Conservation (phyloP, 1,140 invertebrate genomes). For the Argopecten irradians region DNA sequence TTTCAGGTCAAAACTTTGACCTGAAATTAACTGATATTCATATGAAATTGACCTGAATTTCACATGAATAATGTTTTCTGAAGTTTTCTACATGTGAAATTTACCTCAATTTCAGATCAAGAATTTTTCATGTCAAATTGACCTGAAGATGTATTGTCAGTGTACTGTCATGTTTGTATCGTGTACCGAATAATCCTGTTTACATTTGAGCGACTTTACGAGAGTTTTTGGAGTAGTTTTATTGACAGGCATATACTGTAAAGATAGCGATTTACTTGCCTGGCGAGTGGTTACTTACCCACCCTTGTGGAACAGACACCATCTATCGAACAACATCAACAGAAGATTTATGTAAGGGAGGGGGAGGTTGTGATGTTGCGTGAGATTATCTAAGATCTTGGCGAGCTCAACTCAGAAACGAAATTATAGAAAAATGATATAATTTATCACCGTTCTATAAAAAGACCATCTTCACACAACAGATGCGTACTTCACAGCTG, state of each 20-base stretch:
- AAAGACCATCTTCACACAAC: background rate
- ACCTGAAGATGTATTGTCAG: too few relatives aligned
- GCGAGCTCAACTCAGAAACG: background rate
- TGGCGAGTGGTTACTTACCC: background rate
- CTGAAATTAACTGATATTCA: too few relatives aligned
- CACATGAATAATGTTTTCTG: too few relatives aligned
- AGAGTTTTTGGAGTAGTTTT: background rate
- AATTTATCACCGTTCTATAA: conserved; percentile 23
- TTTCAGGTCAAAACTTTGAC: too few relatives aligned
- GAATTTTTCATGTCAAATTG: too few relatives aligned
- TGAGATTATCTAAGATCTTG: background rate
- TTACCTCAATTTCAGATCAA: too few relatives aligned
- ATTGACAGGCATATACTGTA: background rate
- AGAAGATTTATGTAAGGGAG: background rate
- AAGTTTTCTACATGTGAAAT: too few relatives aligned
- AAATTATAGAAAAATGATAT: conserved; percentile 19
- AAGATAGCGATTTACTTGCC: background rate
- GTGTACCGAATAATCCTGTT: background rate
- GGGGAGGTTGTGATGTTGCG: background rate
- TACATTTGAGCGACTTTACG: background rate
- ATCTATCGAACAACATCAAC: background rate
- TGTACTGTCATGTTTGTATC: background rate
- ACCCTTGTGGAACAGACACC: background rate
- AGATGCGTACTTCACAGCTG: conserved; percentile 1
- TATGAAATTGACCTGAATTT: too few relatives aligned